Conservation (phyloP, 2,113 vertebrate genomes). For the Apeltes quadracus region DNA sequence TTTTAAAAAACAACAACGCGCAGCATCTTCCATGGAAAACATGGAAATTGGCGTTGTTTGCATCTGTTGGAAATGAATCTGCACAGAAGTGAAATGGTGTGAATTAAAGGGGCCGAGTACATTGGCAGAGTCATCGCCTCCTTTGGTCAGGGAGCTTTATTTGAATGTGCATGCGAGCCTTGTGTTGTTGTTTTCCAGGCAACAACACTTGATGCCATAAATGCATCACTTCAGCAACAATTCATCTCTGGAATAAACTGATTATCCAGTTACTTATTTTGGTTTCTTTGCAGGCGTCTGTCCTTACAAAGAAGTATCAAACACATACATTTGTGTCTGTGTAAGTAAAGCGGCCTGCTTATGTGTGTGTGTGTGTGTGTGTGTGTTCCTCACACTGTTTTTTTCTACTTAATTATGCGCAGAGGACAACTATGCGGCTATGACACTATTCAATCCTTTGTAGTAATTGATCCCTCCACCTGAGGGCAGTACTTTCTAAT, state of each 20-base stretch:
- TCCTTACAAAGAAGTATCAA: neutral
- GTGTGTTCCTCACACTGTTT: slow-evolving; percentile 27
- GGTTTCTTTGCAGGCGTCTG: neutral
- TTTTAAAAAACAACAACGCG: too few relatives aligned
- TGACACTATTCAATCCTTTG: slow-evolving; percentile 68
- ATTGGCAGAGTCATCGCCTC: neutral
- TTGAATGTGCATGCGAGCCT: neutral
- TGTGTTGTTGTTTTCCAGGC: neutral
- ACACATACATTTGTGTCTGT: neutral
- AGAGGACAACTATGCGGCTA: slow-evolving; percentile 40
- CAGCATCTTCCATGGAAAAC: neutral
- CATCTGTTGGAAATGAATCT: neutral
- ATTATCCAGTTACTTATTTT: neutral
- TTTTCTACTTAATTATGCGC: slow-evolving; percentile 60
- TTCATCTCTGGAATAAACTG: neutral
- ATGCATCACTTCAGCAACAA: neutral
- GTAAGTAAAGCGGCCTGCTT: neutral
- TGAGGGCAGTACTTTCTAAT: slow-evolving; percentile 84
- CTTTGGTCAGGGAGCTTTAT: neutral
- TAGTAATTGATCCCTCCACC: slow-evolving; percentile 83
- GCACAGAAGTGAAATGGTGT: neutral
- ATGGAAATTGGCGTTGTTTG: neutral
- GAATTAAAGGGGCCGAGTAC: neutral
- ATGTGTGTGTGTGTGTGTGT: neutral
- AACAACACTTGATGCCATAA: neutral